phyloP scores from a whole-genome alignment of 2,113 vertebrate genomes.

The Cephalopholis sonnerati region DNA sequence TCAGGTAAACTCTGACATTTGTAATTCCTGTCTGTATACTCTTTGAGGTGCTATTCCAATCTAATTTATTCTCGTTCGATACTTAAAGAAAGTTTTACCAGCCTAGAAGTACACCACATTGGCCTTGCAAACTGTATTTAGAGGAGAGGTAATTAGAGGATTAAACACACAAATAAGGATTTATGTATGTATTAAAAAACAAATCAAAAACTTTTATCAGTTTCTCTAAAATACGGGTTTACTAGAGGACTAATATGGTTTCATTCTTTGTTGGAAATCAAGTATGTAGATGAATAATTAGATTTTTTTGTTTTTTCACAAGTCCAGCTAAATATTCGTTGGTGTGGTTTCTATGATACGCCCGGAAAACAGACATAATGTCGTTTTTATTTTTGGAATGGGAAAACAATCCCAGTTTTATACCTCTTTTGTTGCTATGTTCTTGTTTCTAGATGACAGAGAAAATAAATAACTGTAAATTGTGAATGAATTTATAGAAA shows the following conservation, averaged over 20 bases:
- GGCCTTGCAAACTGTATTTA: constrained; percentile 87
- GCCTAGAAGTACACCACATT: constrained; percentile 87
- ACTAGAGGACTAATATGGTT: constrained; percentile 79
- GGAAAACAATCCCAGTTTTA: constrained; percentile 71
- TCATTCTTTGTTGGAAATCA: constrained; percentile 78
- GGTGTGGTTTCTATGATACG: constrained; percentile 62
- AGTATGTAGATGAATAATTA: constrained; percentile 61
- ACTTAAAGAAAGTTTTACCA: constrained; percentile 79
- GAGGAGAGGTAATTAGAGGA: constrained; percentile 75
- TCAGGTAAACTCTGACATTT: constrained; percentile 83
- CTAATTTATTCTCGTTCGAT: constrained; percentile 78
- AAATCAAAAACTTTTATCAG: constrained; percentile 66
- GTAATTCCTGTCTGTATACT: constrained; percentile 84
- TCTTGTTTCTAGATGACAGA: constrained; percentile 69
- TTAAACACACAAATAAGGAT: constrained; percentile 64
- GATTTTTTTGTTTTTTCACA: constrained; percentile 44
- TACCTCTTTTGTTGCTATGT: constrained; percentile 76
- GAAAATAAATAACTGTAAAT: constrained; percentile 76
- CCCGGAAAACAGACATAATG: constrained; percentile 41
- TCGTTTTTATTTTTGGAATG: constrained; percentile 68
- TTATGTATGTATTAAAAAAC: constrained; percentile 64
- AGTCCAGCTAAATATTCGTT: constrained; percentile 45
- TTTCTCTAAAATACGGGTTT: constrained; percentile 86
- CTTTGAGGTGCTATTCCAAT: constrained; percentile 85
- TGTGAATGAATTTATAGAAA: constrained; percentile 74